Base-by-base conservation (phyloP, 2,888 invertebrate species). In the Hemaris fuciformis region DNA sequence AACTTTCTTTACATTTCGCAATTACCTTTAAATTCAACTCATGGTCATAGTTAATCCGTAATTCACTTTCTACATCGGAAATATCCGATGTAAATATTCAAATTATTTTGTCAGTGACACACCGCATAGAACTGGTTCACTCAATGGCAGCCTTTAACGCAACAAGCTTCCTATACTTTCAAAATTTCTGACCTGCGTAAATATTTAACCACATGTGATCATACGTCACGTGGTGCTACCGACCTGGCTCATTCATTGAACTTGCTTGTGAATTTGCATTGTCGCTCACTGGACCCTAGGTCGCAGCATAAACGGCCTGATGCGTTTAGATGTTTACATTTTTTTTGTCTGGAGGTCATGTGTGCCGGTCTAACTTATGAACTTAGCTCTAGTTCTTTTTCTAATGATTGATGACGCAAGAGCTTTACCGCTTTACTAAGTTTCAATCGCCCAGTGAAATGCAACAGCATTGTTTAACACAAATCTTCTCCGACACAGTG, bases 111-210 rank as follows among this genome's bases (percentile, higher is more conserved):
- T 53, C 34, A 59, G 62, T 59, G 59, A 56, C 62, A 62, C 43
- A 57, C 38, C 20, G 56, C 69, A 71, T 63, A 66, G 62, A 75
- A 76, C 81, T 69, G 74, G 80, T 83, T 77, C 69, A 67, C 45
- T 66, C 66, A 70, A 73, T 74, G 63, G 62, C 67, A 81, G 81
- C 84, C 84, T 84, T 84, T 79, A 69, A 68, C 71, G 67, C 72
- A 73, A 73, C 72, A 68, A 38, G 74, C 78, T 81, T 83, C 82
- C 84, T 84, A 81, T 74, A 79, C 76, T 87, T 87, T 87, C 83
- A 83, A 84, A 81, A 79, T 81, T 80, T 80, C 75, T 76, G 75
- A 73, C 73, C 83, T 83, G 75, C 80, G 79, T 75, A 83, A 84
- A 77, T 64, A 62, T 66, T 31, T 15, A 15, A 57, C 46, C 45